Conservation (phyloP, 2,113 vertebrate species). For the Ptychochromis oligacanthus region DNA sequence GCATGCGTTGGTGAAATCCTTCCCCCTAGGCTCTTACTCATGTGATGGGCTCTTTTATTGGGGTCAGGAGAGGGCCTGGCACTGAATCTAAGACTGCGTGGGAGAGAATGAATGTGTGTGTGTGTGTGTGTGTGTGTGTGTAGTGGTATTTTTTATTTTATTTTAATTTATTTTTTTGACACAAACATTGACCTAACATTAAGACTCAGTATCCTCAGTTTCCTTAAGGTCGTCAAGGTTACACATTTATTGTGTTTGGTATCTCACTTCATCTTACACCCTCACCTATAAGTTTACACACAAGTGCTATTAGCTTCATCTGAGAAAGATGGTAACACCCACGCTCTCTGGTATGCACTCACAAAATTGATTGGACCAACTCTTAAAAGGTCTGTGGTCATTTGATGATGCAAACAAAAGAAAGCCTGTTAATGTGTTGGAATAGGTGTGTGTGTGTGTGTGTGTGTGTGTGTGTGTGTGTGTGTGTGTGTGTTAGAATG, state of each 20-base stretch:
- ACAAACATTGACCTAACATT: conserved; percentile 48
- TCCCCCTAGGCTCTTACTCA: conserved; percentile 61
- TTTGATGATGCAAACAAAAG: conserved; percentile 64
- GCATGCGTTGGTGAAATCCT: conserved; percentile 54
- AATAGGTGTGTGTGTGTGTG: conserved; percentile 6
- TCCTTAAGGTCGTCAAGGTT: conserved; percentile 22
- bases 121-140: background rate
- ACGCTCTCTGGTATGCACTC: background rate
- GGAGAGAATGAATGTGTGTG: background rate
- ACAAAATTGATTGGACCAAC: conserved; percentile 34
- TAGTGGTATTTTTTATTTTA: background rate
- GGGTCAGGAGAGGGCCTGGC: conserved; percentile 54
- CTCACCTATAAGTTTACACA: conserved; percentile 11
- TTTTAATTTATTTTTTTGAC: background rate
- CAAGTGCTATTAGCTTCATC: conserved; percentile 5
- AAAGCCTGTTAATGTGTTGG: conserved; percentile 50
- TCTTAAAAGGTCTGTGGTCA: conserved; percentile 50
- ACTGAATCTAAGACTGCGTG: conserved; percentile 16
- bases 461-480: background rate
- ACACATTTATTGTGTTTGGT: conserved; percentile 21
- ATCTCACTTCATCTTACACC: conserved; percentile 24
- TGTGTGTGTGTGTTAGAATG: background rate
- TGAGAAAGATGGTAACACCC: conserved; percentile 21
- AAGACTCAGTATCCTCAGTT: background rate
- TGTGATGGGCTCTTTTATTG: conserved; percentile 71